Conservation (phyloP, 2,113 vertebrate genomes). For the Chamaea fasciata region DNA sequence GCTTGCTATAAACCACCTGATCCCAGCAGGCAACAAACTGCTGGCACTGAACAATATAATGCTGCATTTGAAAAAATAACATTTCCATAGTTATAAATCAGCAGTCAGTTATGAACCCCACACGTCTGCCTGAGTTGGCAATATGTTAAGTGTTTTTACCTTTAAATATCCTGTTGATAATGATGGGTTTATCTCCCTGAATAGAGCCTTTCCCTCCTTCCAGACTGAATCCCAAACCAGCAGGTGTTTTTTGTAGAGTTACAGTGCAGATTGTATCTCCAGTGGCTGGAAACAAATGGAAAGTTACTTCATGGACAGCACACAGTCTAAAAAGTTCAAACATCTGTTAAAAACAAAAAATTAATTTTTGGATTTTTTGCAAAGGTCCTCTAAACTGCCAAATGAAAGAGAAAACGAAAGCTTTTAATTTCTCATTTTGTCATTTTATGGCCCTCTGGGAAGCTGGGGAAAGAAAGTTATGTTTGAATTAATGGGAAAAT, state of each 20-base stretch:
- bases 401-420: not conserved
- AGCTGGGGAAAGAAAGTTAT: not conserved
- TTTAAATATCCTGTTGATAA: constrained; percentile 87
- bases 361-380: not conserved
- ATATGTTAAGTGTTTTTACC: constrained; percentile 59
- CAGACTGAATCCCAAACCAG: constrained; percentile 89
- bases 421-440: not conserved
- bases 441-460: not conserved
- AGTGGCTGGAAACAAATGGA: constrained; percentile 14
- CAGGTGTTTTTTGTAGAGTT: constrained; percentile 83
- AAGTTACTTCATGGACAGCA: not conserved
- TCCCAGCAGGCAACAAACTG: not conserved
- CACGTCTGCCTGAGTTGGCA: not conserved
- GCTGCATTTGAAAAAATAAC: not conserved
- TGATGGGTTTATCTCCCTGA: constrained; percentile 86
- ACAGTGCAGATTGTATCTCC: constrained; percentile 63
- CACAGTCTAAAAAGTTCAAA: not conserved
- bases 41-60: not conserved
- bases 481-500: not conserved
- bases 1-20: not conserved
- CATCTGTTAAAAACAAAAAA: not conserved
- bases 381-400: not conserved
- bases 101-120: not conserved
- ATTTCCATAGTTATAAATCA: not conserved
- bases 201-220: constrained; percentile 93